A percentile compares a stretch with the other conserved stretches of the same genome.
Evolutionary conservation across 2,113 vertebrate species (phyloP).

Genomic region (Neotragus moschatus): DNA sequence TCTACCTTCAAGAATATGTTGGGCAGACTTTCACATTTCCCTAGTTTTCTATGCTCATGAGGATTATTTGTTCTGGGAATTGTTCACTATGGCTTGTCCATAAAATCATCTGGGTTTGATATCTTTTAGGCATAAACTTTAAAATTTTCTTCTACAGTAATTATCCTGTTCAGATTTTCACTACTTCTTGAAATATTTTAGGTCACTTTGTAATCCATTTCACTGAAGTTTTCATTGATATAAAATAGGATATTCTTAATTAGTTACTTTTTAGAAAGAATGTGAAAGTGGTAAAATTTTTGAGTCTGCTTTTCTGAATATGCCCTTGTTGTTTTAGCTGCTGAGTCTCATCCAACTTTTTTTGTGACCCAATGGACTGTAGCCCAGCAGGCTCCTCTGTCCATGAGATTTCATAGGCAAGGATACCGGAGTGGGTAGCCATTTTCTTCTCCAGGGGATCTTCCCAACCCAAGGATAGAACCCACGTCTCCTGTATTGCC

Average conservation of each 20-base stretch:
- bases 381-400: neutral
- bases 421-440: neutral
- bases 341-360: neutral
- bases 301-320: neutral
- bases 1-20: neutral
- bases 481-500: neutral
- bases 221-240: neutral
- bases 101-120: neutral
- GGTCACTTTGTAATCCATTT: neutral
- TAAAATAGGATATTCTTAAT: conserved; percentile 5
- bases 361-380: neutral
- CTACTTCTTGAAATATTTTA: neutral
- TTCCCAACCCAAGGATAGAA: neutral
- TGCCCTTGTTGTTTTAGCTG: neutral
- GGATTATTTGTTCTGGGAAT: conserved; percentile 8
- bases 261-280: neutral
- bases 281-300: neutral
- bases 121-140: neutral
- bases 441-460: neutral
- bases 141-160: neutral
- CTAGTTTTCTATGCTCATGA: neutral
- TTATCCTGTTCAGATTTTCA: conserved; percentile 24
- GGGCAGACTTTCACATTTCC: neutral
- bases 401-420: neutral
- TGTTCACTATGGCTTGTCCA: neutral